A percentile compares a stretch with the other conserved stretches of the same genome.
These are phyloP conservation scores for Lophura swinhoii DNA, from an alignment of 2,797 vertebrate genomes.

Conservation along the genomic window DNA sequence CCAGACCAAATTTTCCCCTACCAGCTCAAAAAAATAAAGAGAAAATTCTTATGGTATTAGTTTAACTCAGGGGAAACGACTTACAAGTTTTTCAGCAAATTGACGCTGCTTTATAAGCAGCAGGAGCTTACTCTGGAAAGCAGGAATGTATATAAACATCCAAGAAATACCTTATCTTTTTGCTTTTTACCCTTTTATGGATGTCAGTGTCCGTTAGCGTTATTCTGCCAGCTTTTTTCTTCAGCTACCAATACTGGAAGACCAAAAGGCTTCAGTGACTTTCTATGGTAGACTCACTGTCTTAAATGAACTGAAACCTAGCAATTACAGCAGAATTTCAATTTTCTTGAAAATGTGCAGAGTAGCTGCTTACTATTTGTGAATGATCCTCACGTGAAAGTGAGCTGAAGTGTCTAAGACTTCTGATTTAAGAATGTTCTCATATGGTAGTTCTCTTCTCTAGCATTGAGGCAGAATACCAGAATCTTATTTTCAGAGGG, in stretches of 20 bases:
- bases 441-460: neutral
- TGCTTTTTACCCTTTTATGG: neutral
- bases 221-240: neutral
- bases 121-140: neutral
- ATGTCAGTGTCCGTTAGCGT: neutral
- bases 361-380: too few relatives aligned
- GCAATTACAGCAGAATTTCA: neutral
- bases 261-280: neutral
- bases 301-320: neutral
- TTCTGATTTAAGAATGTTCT: neutral
- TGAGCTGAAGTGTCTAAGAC: neutral
- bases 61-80: neutral
- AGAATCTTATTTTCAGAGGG: neutral
- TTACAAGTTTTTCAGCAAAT: neutral
- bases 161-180: neutral
- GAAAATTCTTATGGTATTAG: neutral
- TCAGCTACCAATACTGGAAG: neutral
- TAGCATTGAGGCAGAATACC: neutral
- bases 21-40: neutral
- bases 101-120: neutral
- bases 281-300: neutral
- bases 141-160: neutral
- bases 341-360: neutral
- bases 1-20: neutral
- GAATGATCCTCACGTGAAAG: neutral